These are phyloP conservation scores for Nephrocerus scutellatus DNA, from an alignment of 2,888 invertebrate genomes.

Conservation along the genomic window DNA sequence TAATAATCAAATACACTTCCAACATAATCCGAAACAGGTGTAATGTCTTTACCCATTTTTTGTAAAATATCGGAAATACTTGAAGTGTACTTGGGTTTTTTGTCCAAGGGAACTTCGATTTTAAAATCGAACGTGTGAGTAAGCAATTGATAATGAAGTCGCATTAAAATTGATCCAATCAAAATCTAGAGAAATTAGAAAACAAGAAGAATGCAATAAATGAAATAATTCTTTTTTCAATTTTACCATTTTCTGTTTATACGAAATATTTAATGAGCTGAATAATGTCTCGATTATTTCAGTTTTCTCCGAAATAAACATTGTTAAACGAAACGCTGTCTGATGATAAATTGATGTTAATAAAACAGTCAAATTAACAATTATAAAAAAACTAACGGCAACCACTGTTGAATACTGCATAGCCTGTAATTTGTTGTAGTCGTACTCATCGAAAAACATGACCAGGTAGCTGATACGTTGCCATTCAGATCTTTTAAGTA, in stretches of 20 bases:
- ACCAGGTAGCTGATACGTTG: slow-evolving; percentile 4
- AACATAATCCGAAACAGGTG: slow-evolving; percentile 1
- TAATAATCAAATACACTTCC: slow-evolving; percentile 12
- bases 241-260: slow-evolving; percentile 22
- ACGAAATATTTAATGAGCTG: slow-evolving; percentile 15
- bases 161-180: slow-evolving; percentile 23
- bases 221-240: no score
- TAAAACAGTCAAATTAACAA: no score
- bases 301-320: slow-evolving; percentile 22
- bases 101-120: slow-evolving; percentile 7
- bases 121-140: slow-evolving; percentile 23
- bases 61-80: no score
- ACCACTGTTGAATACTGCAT: slow-evolving; percentile 24
- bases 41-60: not conserved
- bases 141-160: slow-evolving; percentile 21
- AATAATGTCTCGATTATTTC: slow-evolving; percentile 16
- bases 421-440: slow-evolving; percentile 14
- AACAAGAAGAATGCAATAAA: no score
- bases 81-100: not conserved
- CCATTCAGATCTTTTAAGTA: slow-evolving; percentile 4
- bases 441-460: slow-evolving; percentile 15
- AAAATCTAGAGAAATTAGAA: no score
- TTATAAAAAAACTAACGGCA: no score
- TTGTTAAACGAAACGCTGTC: slow-evolving; percentile 22
- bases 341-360: no score